These are phyloP conservation scores for Percopsis transmontana DNA, from an alignment of 2,113 vertebrate genomes.

Conservation along the genomic window DNA sequence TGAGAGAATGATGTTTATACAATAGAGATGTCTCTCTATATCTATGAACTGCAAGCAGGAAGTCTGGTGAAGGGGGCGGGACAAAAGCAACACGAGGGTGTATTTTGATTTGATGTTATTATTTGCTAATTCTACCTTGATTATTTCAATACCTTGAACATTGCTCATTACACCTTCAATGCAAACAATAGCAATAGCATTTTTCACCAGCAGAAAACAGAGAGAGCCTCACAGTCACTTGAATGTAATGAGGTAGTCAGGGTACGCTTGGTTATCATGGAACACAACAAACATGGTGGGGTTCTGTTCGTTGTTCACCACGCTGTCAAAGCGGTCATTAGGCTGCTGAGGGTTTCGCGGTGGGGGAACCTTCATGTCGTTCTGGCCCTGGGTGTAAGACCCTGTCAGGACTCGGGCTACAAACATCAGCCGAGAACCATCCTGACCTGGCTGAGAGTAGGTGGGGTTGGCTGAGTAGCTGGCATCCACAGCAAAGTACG, in stretches of 20 bases:
- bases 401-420: slow-evolving; percentile 72
- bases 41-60: too few species aligned
- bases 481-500: slow-evolving; percentile 73
- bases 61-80: too few species aligned
- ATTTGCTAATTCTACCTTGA: too few species aligned
- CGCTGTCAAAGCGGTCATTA: slow-evolving; percentile 67
- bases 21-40: too few species aligned
- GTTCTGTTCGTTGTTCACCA: slow-evolving; percentile 46
- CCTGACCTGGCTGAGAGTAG: slow-evolving; percentile 46
- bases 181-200: background rate
- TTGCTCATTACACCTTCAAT: too few species aligned
- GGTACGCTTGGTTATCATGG: slow-evolving; percentile 75
- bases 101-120: too few species aligned
- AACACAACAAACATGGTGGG: slow-evolving; percentile 77
- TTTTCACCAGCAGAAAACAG: background rate
- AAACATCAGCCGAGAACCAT: slow-evolving; percentile 70
- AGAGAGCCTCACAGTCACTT: slow-evolving; percentile 14
- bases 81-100: too few species aligned
- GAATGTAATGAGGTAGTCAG: slow-evolving; percentile 78
- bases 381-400: slow-evolving; percentile 28
- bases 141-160: too few species aligned
- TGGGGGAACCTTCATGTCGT: slow-evolving; percentile 56
- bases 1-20: too few species aligned
- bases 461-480: slow-evolving; percentile 55
- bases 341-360: slow-evolving; percentile 3